Evolutionary conservation across 2,113 vertebrate species (phyloP).

Genomic region (Hippopotamus amphibius): DNA sequence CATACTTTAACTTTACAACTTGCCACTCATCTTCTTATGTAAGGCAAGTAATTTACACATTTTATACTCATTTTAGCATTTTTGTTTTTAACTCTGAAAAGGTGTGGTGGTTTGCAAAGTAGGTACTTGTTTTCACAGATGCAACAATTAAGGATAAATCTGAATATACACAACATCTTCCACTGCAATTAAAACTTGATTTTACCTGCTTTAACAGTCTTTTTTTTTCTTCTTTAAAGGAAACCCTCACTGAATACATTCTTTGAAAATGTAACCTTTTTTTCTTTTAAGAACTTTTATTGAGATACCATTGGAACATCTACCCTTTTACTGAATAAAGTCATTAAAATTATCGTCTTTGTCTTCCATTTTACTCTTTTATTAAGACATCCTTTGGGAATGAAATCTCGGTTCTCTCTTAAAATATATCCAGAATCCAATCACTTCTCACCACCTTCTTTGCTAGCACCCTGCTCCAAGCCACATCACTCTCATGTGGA

Average conservation of each 20-base stretch:
- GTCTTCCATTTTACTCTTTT: background rate
- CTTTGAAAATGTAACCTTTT: slow-evolving; percentile 14
- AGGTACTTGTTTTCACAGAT: slow-evolving; percentile 62
- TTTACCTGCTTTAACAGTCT: background rate
- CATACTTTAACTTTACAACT: background rate
- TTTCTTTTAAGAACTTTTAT: too few relatives aligned
- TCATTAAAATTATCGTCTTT: slow-evolving; percentile 26
- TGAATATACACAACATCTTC: slow-evolving; percentile 15
- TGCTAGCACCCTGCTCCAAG: background rate
- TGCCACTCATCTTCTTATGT: background rate
- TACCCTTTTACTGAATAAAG: background rate
- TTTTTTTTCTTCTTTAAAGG: background rate
- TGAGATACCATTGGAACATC: too few relatives aligned
- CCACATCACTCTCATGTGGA: background rate
- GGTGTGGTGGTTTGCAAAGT: slow-evolving; percentile 37
- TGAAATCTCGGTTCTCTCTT: slow-evolving; percentile 37
- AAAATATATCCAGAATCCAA: background rate
- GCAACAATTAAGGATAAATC: slow-evolving; percentile 56
- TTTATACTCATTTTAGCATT: slow-evolving; percentile 9
- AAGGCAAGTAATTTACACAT: slow-evolving; percentile 21
- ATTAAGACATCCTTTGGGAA: background rate
- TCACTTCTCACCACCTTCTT: background rate
- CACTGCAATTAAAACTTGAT: slow-evolving; percentile 19
- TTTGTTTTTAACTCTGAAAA: slow-evolving; percentile 56
- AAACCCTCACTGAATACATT: slow-evolving; percentile 13